Percentiles rank a stretch among this genome's conserved stretches.
These are phyloP conservation scores for Bombus polaris DNA, from an alignment of 1,140 invertebrate genomes.

Conservation along the genomic window DNA sequence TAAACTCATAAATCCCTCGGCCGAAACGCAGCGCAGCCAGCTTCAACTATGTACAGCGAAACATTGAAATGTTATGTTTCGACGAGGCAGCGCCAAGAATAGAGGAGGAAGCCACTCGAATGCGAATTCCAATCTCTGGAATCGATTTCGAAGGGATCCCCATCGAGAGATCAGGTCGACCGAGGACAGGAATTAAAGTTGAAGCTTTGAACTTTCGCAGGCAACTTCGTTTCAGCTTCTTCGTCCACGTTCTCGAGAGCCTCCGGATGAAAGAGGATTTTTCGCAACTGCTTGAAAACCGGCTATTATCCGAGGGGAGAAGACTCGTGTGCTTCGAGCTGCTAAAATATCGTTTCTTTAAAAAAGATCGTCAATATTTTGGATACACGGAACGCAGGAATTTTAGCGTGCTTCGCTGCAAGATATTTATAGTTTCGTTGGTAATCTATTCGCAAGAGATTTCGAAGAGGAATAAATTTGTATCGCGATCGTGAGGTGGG, in stretches of 20 bases:
- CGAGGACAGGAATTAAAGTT: background rate
- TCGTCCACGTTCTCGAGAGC: background rate
- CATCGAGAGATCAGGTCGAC: no score
- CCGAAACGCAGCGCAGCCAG: background rate
- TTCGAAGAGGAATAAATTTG: background rate
- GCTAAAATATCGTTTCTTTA: background rate
- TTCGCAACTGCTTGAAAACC: background rate
- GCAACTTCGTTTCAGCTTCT: background rate
- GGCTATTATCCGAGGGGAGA: background rate
- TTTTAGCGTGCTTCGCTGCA: background rate
- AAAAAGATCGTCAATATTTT: background rate
- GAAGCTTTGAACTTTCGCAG: background rate
- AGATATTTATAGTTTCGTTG: background rate
- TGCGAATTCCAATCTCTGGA: constrained; percentile 30
- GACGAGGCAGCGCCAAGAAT: constrained; percentile 8
- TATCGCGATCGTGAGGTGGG: no score
- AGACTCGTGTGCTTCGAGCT: background rate
- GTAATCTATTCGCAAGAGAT: background rate
- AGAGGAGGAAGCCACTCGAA: constrained; percentile 23
- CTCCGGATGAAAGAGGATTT: background rate
- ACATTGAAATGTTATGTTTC: background rate
- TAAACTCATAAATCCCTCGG: constrained; percentile 28
- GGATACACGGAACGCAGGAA: background rate
- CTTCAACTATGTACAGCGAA: background rate
- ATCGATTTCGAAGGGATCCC: constrained; percentile 1